Conservation (phyloP, 2,113 vertebrate genomes). For the Sprattus sprattus region DNA sequence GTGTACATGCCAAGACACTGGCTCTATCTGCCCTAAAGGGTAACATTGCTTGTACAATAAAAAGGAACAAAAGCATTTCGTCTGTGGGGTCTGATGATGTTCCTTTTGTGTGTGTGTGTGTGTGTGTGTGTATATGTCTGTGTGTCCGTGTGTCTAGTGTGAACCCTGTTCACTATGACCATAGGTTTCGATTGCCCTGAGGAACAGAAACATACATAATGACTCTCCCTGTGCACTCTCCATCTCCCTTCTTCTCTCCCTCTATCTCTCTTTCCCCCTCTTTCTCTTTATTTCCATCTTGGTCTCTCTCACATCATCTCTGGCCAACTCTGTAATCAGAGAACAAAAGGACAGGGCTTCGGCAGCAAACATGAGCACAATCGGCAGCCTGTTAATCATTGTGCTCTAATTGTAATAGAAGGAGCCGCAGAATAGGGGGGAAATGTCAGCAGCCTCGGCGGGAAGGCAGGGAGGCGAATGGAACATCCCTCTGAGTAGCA, state of each 20-base stretch:
- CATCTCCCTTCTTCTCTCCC: not conserved
- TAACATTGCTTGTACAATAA: not conserved
- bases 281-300: not conserved
- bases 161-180: not conserved
- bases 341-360: not conserved
- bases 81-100: not conserved
- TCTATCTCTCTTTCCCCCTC: no score
- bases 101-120: not conserved
- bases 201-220: not conserved
- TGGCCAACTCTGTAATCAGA: not conserved
- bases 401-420: constrained; percentile 2
- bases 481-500: not conserved
- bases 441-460: constrained; percentile 2
- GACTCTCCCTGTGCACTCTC: not conserved
- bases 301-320: not conserved
- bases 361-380: not conserved
- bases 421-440: not conserved
- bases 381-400: not conserved
- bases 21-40: not conserved
- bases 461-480: not conserved
- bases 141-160: not conserved
- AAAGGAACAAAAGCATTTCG: not conserved
- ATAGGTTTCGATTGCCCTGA: not conserved
- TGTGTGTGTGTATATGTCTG: not conserved
- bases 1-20: not conserved